Percentiles rank a stretch among this genome's conserved stretches.
phyloP scores from a whole-genome alignment of 2,797 vertebrate genomes.

The Antrozous pallidus region DNA sequence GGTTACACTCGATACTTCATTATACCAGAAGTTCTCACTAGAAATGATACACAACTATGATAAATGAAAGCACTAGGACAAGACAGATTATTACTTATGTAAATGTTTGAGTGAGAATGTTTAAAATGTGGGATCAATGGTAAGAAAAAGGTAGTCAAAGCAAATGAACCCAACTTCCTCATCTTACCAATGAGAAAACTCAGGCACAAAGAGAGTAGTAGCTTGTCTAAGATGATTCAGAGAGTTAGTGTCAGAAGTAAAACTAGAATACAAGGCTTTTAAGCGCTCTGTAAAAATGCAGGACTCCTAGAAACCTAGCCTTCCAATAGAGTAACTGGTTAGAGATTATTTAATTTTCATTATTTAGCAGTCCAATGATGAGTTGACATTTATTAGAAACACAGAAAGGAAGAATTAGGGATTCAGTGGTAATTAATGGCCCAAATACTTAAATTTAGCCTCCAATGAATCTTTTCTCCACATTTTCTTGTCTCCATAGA shows the following conservation, averaged over 20 bases:
- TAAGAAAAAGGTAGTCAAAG: slow-evolving; percentile 28
- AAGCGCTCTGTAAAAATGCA: background rate
- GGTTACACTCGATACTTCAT: background rate
- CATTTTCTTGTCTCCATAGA: background rate
- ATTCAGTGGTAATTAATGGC: background rate
- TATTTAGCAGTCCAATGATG: background rate
- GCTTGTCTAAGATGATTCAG: background rate
- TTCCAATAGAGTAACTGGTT: background rate
- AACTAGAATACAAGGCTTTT: background rate
- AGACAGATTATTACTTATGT: background rate
- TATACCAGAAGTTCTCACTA: background rate
- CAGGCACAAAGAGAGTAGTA: background rate
- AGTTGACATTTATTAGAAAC: background rate
- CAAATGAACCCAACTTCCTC: background rate
- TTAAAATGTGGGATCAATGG: background rate
- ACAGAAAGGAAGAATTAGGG: background rate
- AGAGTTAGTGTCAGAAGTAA: background rate
- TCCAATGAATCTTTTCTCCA: background rate
- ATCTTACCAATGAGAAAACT: slow-evolving; percentile 27
- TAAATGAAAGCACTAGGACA: background rate
- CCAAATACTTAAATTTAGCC: background rate
- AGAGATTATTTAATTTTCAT: background rate
- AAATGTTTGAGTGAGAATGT: background rate
- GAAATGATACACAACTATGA: background rate
- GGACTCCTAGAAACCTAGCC: background rate